These are phyloP conservation scores for Stegana nigrithorax DNA, from an alignment of 2,888 invertebrate species.

Conservation along the genomic window DNA sequence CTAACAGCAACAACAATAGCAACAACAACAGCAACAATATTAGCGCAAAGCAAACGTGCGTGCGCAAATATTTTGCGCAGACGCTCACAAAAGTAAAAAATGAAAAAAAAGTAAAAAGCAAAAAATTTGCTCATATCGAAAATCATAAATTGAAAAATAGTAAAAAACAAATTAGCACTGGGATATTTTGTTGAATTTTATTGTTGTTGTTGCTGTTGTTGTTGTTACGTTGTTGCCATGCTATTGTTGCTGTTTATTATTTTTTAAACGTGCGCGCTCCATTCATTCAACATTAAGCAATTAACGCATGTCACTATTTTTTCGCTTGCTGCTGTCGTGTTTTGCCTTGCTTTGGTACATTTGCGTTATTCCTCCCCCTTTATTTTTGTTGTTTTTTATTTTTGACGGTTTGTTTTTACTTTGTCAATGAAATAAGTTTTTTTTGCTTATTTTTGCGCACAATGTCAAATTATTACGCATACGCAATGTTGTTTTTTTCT, in stretches of 20 bases:
- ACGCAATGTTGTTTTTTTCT: neutral
- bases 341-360: too few relatives aligned
- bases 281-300: slow-evolving; percentile 1
- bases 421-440: slow-evolving; percentile 4
- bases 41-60: slow-evolving; percentile 1
- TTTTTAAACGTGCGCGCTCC: neutral
- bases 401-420: neutral
- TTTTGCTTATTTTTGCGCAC: neutral
- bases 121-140: slow-evolving; percentile 10
- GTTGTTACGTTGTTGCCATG: neutral
- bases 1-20: slow-evolving; percentile 1
- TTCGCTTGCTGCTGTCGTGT: too few relatives aligned
- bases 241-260: neutral
- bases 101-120: slow-evolving; percentile 3
- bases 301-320: too few relatives aligned
- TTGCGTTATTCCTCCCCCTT: neutral
- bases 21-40: slow-evolving; percentile 11
- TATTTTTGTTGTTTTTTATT: neutral
- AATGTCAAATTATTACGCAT: slow-evolving; percentile 13
- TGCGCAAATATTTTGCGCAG: slow-evolving; percentile 11
- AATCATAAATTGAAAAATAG: neutral
- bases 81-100: neutral
- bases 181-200: neutral
- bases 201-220: slow-evolving; percentile 3
- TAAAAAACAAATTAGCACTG: slow-evolving; percentile 8